Base-by-base conservation (phyloP, 2,888 invertebrate species). In the Tetragonisca angustula region DNA sequence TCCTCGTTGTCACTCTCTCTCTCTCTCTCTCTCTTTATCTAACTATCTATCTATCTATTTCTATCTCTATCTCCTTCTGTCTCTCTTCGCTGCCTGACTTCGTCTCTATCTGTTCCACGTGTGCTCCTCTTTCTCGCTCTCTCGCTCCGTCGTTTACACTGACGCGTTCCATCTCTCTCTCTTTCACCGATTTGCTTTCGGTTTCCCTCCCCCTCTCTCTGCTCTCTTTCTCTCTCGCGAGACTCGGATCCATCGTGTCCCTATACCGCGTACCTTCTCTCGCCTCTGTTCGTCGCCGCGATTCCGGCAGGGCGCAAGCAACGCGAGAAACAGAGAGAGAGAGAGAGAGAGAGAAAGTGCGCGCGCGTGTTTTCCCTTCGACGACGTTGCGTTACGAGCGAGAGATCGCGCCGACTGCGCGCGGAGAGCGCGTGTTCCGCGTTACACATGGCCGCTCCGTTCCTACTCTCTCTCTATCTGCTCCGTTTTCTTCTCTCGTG, bases 401-500 rank as follows among this genome's bases (percentile, higher is more conserved):
- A 79, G 87, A 89, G 89, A 87, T 88, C 85, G 84, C 85, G 84
- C 83, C 76, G 79, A 79, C 82, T 81, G 78, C 52, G 65, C 76
- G 76, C 83, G 86, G 79, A 86, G 88, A 89, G 86, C 89, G 89
- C 89, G 89, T 89, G 89, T 89, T 89, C 84, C 84, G 86, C 88
- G 89, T 89, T 82, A 83, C 89, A 79, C 76, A 65, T 65, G 67
- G 75, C 73, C 78, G 73, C 72, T 70, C 78, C 59, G 27, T 36
- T 36, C 54, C 27, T 9, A 27, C 27, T 61, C 21, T 21, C 54
- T 59, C 73, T 50, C 27, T 21, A 4, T 21, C 49, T 64, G 52
- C 76, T 70, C 68, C 72, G 67, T 73, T 69, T 65, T 88, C 83
- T 74, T 83, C 80, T 71, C 69, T 72, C 75, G 76, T 74, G 65